Evolutionary conservation across 2,797 vertebrate genomes (phyloP).

Genomic region (Coregonus suidteri): DNA sequence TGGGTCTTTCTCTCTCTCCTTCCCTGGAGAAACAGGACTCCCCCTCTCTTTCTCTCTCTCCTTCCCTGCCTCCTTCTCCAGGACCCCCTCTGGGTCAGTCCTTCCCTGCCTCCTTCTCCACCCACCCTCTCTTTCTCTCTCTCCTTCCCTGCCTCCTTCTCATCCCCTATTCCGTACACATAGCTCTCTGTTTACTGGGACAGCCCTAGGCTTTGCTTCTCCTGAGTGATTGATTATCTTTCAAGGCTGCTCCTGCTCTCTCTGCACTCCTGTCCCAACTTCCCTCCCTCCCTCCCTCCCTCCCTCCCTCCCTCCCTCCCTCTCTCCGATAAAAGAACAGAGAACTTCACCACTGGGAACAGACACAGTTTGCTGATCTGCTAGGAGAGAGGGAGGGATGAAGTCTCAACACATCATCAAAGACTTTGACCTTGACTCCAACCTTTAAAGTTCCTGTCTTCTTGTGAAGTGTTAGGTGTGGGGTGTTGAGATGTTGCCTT

Average conservation of each 20-base stretch:
- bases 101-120: too few relatives aligned
- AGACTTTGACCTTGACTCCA: background rate
- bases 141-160: background rate
- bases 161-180: constrained; percentile 10
- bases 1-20: too few relatives aligned
- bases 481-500: background rate
- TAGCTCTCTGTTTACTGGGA: constrained; percentile 1
- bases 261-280: background rate
- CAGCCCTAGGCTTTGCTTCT: constrained; percentile 13
- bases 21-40: too few relatives aligned
- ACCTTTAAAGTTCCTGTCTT: background rate
- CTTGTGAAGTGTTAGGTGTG: background rate
- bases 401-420: background rate
- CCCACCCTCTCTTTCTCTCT: too few relatives aligned
- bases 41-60: too few relatives aligned
- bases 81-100: too few relatives aligned
- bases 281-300: background rate
- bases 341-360: background rate
- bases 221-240: constrained; percentile 25
- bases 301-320: background rate
- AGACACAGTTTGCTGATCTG: background rate
- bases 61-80: background rate
- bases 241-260: constrained; percentile 11
- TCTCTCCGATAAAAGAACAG: background rate
- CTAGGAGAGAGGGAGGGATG: background rate